These are phyloP conservation scores for Tillus elongatus DNA, from an alignment of 2,888 invertebrate genomes.

Conservation along the genomic window DNA sequence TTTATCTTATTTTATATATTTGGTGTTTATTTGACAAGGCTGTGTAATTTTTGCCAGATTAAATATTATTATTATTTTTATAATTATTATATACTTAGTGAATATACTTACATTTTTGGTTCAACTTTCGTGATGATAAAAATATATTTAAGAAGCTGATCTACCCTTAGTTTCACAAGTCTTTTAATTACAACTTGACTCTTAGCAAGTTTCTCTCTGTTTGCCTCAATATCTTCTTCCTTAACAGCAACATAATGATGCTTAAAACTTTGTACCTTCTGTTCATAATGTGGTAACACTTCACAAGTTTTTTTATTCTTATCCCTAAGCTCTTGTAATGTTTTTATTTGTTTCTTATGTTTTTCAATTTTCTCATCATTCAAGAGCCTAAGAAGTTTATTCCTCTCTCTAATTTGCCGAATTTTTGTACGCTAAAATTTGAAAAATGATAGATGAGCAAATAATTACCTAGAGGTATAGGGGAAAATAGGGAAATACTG, in stretches of 20 bases:
- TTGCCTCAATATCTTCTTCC: conserved; percentile 44
- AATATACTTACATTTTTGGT: conserved; percentile 45
- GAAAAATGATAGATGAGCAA: too few species aligned
- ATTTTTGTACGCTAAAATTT: conserved; percentile 51
- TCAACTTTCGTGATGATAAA: conserved; percentile 56
- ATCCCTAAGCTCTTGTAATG: conserved; percentile 34
- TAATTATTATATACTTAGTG: too few species aligned
- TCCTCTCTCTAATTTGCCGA: conserved; percentile 50
- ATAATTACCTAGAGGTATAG: too few species aligned
- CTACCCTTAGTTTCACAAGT: conserved; percentile 48
- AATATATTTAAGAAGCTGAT: conserved; percentile 57
- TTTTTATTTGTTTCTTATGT: conserved; percentile 26
- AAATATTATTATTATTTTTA: too few species aligned
- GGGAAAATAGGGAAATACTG: too few species aligned
- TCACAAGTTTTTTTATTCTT: conserved; percentile 41
- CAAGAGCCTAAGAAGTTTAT: conserved; percentile 47
- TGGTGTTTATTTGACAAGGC: too few species aligned
- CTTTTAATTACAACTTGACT: conserved; percentile 50
- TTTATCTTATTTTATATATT: too few species aligned
- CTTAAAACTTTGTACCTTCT: conserved; percentile 50
- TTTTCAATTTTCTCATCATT: conserved; percentile 48
- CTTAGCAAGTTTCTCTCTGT: conserved; percentile 43
- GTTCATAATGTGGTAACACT: conserved; percentile 53
- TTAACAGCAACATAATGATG: conserved; percentile 49
- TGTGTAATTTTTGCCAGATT: too few species aligned